Evolutionary conservation across 2,797 vertebrate species (phyloP).

Genomic region (Danionella dracula): DNA sequence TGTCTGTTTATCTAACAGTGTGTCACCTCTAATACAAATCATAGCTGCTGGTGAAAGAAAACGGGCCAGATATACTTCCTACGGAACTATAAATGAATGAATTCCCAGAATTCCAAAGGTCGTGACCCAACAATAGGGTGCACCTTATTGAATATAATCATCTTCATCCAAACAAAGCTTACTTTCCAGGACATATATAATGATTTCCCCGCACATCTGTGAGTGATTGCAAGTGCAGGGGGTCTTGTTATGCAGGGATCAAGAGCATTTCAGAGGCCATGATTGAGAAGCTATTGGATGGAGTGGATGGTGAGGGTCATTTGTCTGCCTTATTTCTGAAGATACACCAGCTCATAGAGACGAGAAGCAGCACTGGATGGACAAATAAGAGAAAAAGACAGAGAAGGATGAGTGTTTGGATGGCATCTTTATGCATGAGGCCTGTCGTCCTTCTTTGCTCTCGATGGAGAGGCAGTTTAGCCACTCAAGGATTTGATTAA

Average conservation of each 20-base stretch:
- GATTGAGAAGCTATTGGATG: constrained; percentile 17
- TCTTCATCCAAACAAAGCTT: constrained; percentile 9
- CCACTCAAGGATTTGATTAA: constrained; percentile 54
- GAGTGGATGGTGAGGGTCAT: constrained; percentile 28
- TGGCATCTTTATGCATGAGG: constrained; percentile 56
- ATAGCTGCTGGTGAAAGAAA: background rate
- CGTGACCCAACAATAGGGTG: background rate
- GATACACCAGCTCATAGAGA: constrained; percentile 42
- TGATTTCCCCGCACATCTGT: constrained; percentile 30
- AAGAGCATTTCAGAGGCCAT: constrained; percentile 34
- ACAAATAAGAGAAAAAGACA: constrained; percentile 28
- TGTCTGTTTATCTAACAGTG: constrained; percentile 6
- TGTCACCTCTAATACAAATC: background rate
- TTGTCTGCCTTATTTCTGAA: constrained; percentile 39
- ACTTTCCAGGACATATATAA: background rate
- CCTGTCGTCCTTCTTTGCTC: constrained; percentile 30
- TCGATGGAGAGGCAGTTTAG: constrained; percentile 50
- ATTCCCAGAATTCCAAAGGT: background rate
- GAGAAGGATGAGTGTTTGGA: constrained; percentile 39
- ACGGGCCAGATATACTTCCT: background rate
- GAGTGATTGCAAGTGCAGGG: constrained; percentile 29
- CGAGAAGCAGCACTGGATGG: constrained; percentile 16
- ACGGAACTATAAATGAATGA: background rate
- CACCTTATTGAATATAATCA: background rate
- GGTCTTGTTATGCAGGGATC: constrained; percentile 38